These are phyloP conservation scores for Notolepis coatsorum DNA, from an alignment of 2,797 vertebrate species.

Conservation along the genomic window DNA sequence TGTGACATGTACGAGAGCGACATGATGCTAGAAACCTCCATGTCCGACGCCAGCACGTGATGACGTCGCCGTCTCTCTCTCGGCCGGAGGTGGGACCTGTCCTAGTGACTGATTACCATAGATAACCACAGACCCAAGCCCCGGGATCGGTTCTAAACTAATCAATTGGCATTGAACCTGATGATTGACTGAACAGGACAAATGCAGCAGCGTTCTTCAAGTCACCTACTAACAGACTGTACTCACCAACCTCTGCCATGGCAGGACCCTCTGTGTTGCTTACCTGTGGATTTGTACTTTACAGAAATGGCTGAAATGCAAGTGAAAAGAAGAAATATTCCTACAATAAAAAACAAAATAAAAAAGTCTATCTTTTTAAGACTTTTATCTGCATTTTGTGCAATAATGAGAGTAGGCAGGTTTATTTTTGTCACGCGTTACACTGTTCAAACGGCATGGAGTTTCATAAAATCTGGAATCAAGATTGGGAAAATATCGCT, in stretches of 20 bases:
- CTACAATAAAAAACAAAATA: constrained; percentile 73
- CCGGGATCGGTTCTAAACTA: constrained; percentile 41
- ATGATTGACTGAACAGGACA: constrained; percentile 47
- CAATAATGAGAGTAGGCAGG: too few species aligned
- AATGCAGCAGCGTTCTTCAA: constrained; percentile 48
- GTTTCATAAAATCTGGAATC: too few species aligned
- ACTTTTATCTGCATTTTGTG: constrained; percentile 23
- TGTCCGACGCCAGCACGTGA: constrained; percentile 98
- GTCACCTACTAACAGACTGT: constrained; percentile 41
- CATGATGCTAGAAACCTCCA: constrained; percentile 96
- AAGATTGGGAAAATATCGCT: too few species aligned
- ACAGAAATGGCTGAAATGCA: constrained; percentile 61
- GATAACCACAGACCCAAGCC: constrained; percentile 33
- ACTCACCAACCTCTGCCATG: constrained; percentile 51
- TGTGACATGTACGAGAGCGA: constrained; percentile 99
- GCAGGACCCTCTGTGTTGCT: constrained; percentile 59
- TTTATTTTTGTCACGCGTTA: too few species aligned
- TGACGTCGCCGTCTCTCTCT: constrained; percentile 4
- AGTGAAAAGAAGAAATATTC: constrained; percentile 44
- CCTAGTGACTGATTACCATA: constrained; percentile 34
- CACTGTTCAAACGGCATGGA: too few species aligned
- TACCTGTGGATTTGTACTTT: constrained; percentile 81
- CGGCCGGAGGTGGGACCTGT: constrained; percentile 43
- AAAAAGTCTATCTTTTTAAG: constrained; percentile 64
- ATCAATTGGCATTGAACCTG: constrained; percentile 33